Conservation (phyloP, 2,113 vertebrate species). For the Planiliza haematocheilus region DNA sequence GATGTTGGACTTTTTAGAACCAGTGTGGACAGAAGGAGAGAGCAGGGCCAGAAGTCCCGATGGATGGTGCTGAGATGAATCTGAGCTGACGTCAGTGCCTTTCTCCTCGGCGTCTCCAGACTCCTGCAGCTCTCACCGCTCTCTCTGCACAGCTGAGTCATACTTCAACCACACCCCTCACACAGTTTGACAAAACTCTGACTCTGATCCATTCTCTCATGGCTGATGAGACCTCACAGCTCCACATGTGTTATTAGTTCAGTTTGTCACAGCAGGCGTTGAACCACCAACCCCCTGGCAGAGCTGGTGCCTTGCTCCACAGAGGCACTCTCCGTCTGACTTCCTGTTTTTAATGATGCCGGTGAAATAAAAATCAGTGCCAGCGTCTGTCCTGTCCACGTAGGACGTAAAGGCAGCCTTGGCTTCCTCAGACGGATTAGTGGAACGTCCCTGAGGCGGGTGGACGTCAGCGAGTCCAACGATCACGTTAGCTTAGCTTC, state of each 20-base stretch:
- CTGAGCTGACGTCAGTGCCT: constrained; percentile 33
- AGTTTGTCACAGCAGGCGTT: constrained; percentile 7
- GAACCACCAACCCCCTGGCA: constrained; percentile 2
- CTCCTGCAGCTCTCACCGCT: constrained; percentile 41
- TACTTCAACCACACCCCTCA: constrained; percentile 29
- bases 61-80: constrained; percentile 7
- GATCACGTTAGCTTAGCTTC: constrained; percentile 14
- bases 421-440: constrained; percentile 22
- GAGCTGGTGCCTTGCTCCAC: constrained; percentile 20
- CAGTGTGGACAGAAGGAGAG: constrained; percentile 6
- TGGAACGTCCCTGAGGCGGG: neutral
- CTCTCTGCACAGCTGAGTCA: constrained; percentile 39
- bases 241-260: constrained; percentile 33
- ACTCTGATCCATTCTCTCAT: constrained; percentile 25
- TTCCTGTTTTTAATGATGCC: neutral
- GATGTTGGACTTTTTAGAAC: constrained; percentile 20
- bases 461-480: neutral
- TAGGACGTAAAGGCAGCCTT: neutral
- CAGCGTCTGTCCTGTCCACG: neutral
- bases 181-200: constrained; percentile 41
- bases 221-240: neutral
- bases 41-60: neutral
- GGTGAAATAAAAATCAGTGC: neutral
- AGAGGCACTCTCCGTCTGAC: neutral
- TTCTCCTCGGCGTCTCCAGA: constrained; percentile 26